Percentiles rank a stretch among this genome's conserved stretches.
These are phyloP conservation scores for Galleria mellonella DNA, from an alignment of 1,140 invertebrate genomes.

Conservation along the genomic window DNA sequence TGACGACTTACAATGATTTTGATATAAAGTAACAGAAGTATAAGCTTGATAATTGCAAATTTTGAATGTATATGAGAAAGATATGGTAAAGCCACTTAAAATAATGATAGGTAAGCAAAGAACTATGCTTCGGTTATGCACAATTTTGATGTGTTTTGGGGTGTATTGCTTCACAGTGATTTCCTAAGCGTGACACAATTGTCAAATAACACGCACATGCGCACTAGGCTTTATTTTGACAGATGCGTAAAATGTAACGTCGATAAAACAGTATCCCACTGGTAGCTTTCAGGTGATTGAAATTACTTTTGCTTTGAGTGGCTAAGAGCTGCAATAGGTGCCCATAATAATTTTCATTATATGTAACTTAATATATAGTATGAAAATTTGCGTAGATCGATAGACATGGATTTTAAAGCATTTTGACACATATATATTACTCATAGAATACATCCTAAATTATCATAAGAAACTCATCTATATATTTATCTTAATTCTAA, in stretches of 20 bases:
- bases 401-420: no score
- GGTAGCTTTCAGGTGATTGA: neutral
- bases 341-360: no score
- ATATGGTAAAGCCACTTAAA: neutral
- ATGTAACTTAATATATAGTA: no score
- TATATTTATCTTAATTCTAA: no score
- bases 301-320: slow-evolving; percentile 4
- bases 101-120: no score
- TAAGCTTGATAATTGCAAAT: no score
- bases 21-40: neutral
- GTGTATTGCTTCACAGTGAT: slow-evolving; percentile 41
- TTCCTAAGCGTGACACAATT: slow-evolving; percentile 47
- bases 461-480: no score
- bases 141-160: slow-evolving; percentile 26
- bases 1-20: slow-evolving; percentile 31
- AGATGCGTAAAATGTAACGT: slow-evolving; percentile 27
- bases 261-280: slow-evolving; percentile 41
- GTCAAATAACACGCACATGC: slow-evolving; percentile 52
- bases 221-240: slow-evolving; percentile 25
- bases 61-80: neutral
- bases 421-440: no score
- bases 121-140: slow-evolving; percentile 1
- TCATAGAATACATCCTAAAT: no score
- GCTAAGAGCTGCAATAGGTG: no score
- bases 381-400: no score